phyloP scores from a whole-genome alignment of 2,888 invertebrate species.

The Melanophora roralis region DNA sequence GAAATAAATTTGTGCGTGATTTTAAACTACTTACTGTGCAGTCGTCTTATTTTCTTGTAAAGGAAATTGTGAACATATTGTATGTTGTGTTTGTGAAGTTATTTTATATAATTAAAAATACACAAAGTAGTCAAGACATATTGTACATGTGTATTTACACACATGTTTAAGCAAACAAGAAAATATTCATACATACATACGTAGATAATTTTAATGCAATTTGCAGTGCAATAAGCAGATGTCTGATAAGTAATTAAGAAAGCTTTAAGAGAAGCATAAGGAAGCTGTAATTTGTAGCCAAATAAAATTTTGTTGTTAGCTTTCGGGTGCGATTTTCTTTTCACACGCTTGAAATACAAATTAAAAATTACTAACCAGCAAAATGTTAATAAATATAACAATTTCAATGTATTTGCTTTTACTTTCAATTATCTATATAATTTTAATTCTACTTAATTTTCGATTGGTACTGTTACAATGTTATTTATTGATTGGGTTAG shows the following conservation, averaged over 20 bases:
- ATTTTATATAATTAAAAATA: slow-evolving; percentile 14
- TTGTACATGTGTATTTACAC: background rate
- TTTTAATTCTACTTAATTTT: too few species aligned
- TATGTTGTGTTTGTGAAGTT: background rate
- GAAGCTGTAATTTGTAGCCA: background rate
- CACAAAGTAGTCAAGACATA: slow-evolving; percentile 5
- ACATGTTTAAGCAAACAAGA: background rate
- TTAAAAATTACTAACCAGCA: too few species aligned
- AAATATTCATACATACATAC: background rate
- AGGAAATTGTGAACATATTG: background rate
- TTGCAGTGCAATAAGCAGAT: background rate
- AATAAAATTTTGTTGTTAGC: too few species aligned
- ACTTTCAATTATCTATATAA: too few species aligned
- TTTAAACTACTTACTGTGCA: background rate
- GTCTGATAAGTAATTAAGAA: background rate
- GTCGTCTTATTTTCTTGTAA: background rate
- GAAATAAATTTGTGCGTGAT: too few species aligned
- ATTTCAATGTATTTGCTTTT: too few species aligned
- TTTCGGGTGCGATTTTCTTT: too few species aligned
- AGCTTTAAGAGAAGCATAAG: background rate
- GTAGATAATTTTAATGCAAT: background rate
- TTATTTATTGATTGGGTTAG: too few species aligned
- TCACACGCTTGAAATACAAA: too few species aligned
- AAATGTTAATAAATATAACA: too few species aligned
- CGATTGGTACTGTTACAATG: too few species aligned